Evolutionary conservation across 2,888 invertebrate species (phyloP).

Genomic region (Therioaphis trifolii): DNA sequence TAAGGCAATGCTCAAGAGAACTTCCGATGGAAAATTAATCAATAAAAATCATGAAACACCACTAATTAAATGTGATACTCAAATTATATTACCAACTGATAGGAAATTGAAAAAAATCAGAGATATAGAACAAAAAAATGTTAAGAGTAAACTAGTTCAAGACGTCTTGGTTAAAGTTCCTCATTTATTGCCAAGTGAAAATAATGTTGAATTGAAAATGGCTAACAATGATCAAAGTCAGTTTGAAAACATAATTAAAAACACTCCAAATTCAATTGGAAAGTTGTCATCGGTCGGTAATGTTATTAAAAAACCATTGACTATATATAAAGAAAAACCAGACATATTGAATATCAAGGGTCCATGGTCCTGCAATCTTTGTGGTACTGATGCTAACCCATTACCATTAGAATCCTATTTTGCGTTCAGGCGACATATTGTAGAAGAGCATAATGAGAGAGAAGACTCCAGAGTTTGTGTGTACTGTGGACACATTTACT

Average conservation of each 20-base stretch:
- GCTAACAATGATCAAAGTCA: slow-evolving; percentile 57
- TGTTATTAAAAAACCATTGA: slow-evolving; percentile 36
- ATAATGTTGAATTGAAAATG: slow-evolving; percentile 87
- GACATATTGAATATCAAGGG: slow-evolving; percentile 69
- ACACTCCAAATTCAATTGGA: slow-evolving; percentile 47
- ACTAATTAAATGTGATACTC: slow-evolving; percentile 28
- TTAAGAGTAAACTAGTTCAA: slow-evolving; percentile 88
- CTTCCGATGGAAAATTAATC: slow-evolving; percentile 46
- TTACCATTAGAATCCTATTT: slow-evolving; percentile 82
- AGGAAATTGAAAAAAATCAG: slow-evolving; percentile 57
- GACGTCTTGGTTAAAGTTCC: slow-evolving; percentile 86
- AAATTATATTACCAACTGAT: background rate
- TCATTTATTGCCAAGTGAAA: slow-evolving; percentile 78
- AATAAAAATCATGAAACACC: background rate
- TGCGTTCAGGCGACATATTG: slow-evolving; percentile 82
- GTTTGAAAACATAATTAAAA: slow-evolving; percentile 58
- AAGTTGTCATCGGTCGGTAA: slow-evolving; percentile 35
- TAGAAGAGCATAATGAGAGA: slow-evolving; percentile 82
- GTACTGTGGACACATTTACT: slow-evolving; percentile 83
- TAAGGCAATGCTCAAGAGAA: slow-evolving; percentile 52
- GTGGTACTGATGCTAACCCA: slow-evolving; percentile 75
- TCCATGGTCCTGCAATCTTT: slow-evolving; percentile 85
- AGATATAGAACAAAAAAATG: slow-evolving; percentile 33
- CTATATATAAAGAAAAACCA: slow-evolving; percentile 50
- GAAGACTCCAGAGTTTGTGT: slow-evolving; percentile 84